Evolutionary conservation across 2,888 invertebrate species (phyloP).

Genomic region (Limnephilus rhombicus): DNA sequence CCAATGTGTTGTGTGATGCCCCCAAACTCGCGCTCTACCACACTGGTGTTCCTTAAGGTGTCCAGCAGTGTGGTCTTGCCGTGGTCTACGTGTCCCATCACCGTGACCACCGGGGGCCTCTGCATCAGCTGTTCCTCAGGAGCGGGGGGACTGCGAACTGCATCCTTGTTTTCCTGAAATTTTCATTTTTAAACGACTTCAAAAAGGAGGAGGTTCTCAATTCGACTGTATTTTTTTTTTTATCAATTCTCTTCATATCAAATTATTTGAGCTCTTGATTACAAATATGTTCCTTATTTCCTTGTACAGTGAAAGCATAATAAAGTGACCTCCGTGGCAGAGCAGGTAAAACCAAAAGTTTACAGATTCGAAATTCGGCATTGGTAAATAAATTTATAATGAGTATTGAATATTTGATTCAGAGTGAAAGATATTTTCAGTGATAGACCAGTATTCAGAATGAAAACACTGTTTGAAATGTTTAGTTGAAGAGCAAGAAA

Average conservation of each 20-base stretch:
- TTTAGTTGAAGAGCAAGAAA: background rate
- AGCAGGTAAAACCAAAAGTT: too few relatives aligned
- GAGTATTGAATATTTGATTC: too few relatives aligned
- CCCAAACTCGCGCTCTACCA: slow-evolving; percentile 96
- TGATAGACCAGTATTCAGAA: too few relatives aligned
- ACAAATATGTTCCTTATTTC: background rate
- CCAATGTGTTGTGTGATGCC: slow-evolving; percentile 99
- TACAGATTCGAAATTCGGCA: too few relatives aligned
- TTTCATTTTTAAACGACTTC: too few relatives aligned
- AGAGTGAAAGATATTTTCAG: too few relatives aligned
- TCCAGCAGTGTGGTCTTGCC: slow-evolving; percentile 98
- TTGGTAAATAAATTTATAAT: too few relatives aligned
- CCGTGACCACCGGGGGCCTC: slow-evolving; percentile 96
- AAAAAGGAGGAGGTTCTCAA: too few relatives aligned
- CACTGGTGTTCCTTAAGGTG: slow-evolving; percentile 88
- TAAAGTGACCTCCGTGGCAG: background rate
- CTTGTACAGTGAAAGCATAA: background rate
- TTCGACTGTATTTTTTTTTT: too few relatives aligned
- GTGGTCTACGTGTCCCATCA: slow-evolving; percentile 99
- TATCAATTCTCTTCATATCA: background rate
- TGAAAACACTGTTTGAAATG: too few relatives aligned
- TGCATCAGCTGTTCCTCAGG: slow-evolving; percentile 81
- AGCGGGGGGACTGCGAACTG: slow-evolving; percentile 81
- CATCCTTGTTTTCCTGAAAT: slow-evolving; percentile 75
- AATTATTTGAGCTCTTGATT: background rate